A percentile compares a stretch with the other conserved stretches of the same genome.
These are phyloP conservation scores for Microtus pennsylvanicus DNA, from an alignment of 2,113 vertebrate genomes.

Conservation along the genomic window DNA sequence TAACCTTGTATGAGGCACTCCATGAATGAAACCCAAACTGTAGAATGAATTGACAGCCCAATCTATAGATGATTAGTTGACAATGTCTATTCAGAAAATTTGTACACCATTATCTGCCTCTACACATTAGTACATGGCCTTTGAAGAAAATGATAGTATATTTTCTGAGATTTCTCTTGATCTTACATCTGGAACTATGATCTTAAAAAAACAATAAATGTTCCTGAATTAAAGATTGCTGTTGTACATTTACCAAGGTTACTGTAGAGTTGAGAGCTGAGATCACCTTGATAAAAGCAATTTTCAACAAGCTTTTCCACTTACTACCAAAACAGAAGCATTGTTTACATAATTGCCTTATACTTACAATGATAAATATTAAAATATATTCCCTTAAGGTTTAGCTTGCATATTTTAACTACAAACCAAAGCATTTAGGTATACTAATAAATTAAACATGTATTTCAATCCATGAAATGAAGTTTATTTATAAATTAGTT, in stretches of 20 bases:
- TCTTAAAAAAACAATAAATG: neutral
- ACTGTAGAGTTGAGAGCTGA: neutral
- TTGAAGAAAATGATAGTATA: neutral
- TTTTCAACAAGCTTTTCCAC: neutral
- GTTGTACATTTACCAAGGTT: constrained; percentile 1
- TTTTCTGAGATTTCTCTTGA: constrained; percentile 30
- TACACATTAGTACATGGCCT: neutral
- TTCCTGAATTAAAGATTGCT: constrained; percentile 31
- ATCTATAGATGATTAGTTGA: neutral
- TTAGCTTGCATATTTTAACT: constrained; percentile 45
- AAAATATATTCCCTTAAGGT: constrained; percentile 3
- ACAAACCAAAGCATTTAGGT: constrained; percentile 30
- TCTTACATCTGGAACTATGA: neutral
- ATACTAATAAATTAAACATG: constrained; percentile 48
- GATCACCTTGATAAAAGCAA: neutral
- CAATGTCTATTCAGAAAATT: neutral
- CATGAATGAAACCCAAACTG: neutral
- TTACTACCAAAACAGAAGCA: neutral
- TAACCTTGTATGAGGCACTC: neutral
- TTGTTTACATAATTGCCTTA: neutral
- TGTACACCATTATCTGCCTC: neutral
- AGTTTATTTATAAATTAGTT: constrained; percentile 1
- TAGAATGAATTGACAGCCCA: neutral
- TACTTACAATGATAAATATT: constrained; percentile 13
- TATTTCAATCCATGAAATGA: constrained; percentile 54